Conservation (phyloP, 2,888 invertebrate genomes). For the Caenorhabditis afra region DNA sequence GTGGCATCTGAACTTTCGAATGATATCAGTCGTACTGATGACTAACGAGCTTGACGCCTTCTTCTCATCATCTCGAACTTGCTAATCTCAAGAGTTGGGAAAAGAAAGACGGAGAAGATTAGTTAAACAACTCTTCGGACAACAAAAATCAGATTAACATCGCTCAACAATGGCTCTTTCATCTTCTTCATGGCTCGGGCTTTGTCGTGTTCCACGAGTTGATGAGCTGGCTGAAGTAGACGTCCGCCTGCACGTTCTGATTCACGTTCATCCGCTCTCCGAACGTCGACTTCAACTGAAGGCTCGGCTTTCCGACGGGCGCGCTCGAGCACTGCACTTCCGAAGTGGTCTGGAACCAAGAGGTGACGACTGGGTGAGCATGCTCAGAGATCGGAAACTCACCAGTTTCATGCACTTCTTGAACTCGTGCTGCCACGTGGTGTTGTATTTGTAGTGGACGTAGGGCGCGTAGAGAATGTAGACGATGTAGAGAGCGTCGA, state of each 20-base stretch:
- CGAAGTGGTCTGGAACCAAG: conserved; percentile 20
- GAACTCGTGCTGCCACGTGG: conserved; percentile 46
- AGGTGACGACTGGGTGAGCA: background rate
- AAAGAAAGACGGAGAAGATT: background rate
- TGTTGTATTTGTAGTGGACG: conserved; percentile 36
- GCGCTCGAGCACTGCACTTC: conserved; percentile 39
- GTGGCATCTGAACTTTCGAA: no score
- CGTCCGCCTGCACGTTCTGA: conserved; percentile 26
- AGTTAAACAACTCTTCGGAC: background rate
- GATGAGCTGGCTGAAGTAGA: conserved; percentile 33
- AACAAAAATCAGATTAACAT: background rate
- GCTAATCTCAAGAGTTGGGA: no score
- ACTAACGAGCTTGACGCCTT: no score
- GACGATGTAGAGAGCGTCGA: conserved; percentile 19
- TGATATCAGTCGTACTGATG: no score
- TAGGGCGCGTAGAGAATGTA: conserved; percentile 31
- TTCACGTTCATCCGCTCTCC: conserved; percentile 34
- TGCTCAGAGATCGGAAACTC: no score
- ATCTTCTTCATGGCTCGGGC: conserved; percentile 13
- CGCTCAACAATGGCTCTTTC: no score
- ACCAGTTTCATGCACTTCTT: conserved; percentile 37
- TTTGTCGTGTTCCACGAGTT: conserved; percentile 29
- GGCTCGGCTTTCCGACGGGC: conserved; percentile 26
- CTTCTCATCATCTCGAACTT: no score
- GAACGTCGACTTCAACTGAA: conserved; percentile 35